A percentile compares a stretch with the other conserved stretches of the same genome.
Conservation (phyloP, 2,113 vertebrate genomes). For the Spermophilus dauricus region DNA sequence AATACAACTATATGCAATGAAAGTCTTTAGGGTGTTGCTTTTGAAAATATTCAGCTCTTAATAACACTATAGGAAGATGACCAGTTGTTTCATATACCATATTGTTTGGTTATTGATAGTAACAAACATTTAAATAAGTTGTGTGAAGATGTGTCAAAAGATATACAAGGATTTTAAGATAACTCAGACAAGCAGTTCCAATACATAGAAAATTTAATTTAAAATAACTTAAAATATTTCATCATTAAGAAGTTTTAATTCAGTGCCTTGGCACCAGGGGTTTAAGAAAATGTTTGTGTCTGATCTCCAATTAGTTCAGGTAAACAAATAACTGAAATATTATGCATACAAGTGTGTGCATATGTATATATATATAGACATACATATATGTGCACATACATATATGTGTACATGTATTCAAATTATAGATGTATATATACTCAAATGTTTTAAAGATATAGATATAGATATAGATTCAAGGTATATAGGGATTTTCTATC, state of each 20-base stretch:
- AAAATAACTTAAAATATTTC: constrained; percentile 78
- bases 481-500: constrained; percentile 38
- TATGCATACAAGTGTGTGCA: background rate
- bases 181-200: constrained; percentile 53
- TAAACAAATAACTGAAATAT: constrained; percentile 68
- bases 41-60: background rate
- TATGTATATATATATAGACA: background rate
- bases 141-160: constrained; percentile 5
- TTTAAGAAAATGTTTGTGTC: constrained; percentile 49
- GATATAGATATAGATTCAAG: background rate
- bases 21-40: background rate
- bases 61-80: background rate
- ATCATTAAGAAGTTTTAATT: constrained; percentile 59
- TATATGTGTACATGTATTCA: background rate
- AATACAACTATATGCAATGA: background rate
- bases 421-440: background rate
- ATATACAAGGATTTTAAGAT: constrained; percentile 40
- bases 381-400: background rate
- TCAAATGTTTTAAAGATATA: background rate
- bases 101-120: background rate
- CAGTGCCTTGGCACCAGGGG: background rate
- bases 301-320: constrained; percentile 64
- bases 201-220: constrained; percentile 79
- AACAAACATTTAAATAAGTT: constrained; percentile 11
- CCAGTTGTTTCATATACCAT: background rate